Conservation (phyloP, 1,140 invertebrate species). For the Probaryconus sp. region DNA sequence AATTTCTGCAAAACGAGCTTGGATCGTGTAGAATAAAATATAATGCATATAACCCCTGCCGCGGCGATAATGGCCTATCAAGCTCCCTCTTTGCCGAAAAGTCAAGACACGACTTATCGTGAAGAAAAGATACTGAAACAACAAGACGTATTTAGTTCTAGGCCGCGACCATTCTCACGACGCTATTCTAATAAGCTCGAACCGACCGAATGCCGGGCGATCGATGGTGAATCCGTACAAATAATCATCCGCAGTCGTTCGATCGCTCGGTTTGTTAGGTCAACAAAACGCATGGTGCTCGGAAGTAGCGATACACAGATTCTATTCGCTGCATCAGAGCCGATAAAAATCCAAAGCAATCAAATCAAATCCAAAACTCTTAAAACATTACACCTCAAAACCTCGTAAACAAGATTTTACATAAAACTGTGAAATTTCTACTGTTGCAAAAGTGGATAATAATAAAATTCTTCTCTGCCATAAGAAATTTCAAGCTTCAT, state of each 20-base stretch:
- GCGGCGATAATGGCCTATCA: constrained; percentile 27
- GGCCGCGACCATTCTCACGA: constrained; percentile 70
- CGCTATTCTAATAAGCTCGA: constrained; percentile 75
- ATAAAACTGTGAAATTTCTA: no score
- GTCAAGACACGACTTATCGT: constrained; percentile 41
- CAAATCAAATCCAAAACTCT: no score
- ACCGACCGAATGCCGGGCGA: constrained; percentile 69
- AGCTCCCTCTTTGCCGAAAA: constrained; percentile 30
- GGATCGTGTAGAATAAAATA: constrained; percentile 4
- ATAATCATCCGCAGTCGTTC: constrained; percentile 64
- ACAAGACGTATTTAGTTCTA: constrained; percentile 71
- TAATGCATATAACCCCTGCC: background rate
- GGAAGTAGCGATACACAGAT: constrained; percentile 1
- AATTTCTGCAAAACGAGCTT: constrained; percentile 1
- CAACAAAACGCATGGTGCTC: constrained; percentile 54
- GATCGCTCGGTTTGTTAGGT: constrained; percentile 62
- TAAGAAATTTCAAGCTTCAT: no score
- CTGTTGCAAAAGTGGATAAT: no score
- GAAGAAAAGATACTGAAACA: constrained; percentile 33
- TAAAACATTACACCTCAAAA: no score
- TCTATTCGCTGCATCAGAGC: background rate
- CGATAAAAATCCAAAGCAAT: no score
- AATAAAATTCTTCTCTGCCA: no score
- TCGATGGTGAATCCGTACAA: constrained; percentile 78
- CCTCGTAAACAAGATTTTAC: no score